phyloP scores from a whole-genome alignment of 53 echinoderm and acorn worm genomes.

The Luidia sarsii region DNA sequence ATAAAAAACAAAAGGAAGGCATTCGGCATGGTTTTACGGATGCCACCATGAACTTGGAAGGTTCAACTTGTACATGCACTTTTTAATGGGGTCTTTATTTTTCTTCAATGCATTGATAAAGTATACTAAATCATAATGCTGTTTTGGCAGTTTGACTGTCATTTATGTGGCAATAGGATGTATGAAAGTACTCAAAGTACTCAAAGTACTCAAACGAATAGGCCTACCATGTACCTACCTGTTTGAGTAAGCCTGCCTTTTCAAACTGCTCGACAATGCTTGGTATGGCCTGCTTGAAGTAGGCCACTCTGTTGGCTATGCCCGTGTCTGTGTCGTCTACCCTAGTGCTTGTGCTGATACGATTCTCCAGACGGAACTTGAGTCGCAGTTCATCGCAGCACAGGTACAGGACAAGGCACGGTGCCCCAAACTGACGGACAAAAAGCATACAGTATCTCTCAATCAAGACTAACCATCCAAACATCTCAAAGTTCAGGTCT shows the following conservation, averaged over 20 bases:
- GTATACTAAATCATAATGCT: no score
- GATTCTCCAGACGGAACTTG: constrained; percentile 71
- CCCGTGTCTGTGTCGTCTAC: constrained; percentile 66
- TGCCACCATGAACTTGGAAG: no score
- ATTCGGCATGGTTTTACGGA: no score
- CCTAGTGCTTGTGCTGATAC: constrained; percentile 47
- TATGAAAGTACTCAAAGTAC: neutral
- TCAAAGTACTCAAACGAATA: neutral
- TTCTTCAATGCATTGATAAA: no score
- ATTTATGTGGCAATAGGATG: no score
- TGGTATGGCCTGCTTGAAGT: constrained; percentile 51
- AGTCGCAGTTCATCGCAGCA: constrained; percentile 69
- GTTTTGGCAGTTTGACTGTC: no score
- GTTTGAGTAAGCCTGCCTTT: constrained; percentile 20
- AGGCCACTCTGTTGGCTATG: constrained; percentile 56
- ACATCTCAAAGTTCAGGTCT: no score
- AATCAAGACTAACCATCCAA: no score
- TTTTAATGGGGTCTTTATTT: no score
- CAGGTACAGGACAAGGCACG: constrained; percentile 66
- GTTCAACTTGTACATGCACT: no score
- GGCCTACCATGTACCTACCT: constrained; percentile 47
- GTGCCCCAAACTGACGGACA: constrained; percentile 58
- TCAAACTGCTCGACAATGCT: constrained; percentile 60
- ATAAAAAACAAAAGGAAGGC: no score
- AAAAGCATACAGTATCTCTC: constrained; percentile 1